Conservation (phyloP, 2,888 invertebrate genomes). For the Drosophila leonis region DNA sequence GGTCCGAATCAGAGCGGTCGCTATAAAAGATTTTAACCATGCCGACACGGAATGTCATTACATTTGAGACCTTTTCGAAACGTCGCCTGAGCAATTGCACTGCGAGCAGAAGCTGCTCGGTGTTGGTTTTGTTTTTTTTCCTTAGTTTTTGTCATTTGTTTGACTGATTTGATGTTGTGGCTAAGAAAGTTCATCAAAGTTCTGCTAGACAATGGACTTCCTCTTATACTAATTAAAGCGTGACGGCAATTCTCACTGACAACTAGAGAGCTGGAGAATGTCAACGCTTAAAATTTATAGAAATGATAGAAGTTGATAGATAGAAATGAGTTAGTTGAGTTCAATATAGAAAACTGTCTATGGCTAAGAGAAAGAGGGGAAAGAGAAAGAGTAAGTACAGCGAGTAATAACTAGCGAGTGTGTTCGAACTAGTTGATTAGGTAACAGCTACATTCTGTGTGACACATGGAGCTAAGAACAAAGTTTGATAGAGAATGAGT, state of each 20-base stretch:
- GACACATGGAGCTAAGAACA: not conserved
- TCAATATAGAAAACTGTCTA: not conserved
- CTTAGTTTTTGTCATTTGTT: slow-evolving; percentile 33
- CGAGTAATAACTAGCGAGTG: too few species aligned
- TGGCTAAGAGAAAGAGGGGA: too few species aligned
- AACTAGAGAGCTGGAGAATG: not conserved
- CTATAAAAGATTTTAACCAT: slow-evolving; percentile 53
- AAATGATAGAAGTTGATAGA: too few species aligned
- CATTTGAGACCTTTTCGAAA: slow-evolving; percentile 32
- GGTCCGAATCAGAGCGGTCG: slow-evolving; percentile 49
- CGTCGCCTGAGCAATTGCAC: slow-evolving; percentile 38
- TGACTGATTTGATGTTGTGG: slow-evolving; percentile 3
- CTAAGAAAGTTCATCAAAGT: slow-evolving; percentile 21
- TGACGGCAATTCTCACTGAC: not conserved
- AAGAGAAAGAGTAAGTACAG: too few species aligned
- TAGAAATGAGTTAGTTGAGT: not conserved
- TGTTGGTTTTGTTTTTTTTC: slow-evolving; percentile 5
- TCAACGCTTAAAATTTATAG: not conserved
- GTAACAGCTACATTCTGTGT: too few species aligned
- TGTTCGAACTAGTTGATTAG: too few species aligned
- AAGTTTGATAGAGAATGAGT: too few species aligned
- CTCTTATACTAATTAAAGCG: slow-evolving; percentile 18
- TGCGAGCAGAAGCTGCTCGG: too few species aligned
- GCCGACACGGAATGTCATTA: slow-evolving; percentile 66
- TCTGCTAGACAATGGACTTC: slow-evolving; percentile 36